Evolutionary conservation across 2,888 invertebrate species (phyloP), one percentile per base, ranked within the genome.

Genomic region (Scaeva pyrastri): DNA sequence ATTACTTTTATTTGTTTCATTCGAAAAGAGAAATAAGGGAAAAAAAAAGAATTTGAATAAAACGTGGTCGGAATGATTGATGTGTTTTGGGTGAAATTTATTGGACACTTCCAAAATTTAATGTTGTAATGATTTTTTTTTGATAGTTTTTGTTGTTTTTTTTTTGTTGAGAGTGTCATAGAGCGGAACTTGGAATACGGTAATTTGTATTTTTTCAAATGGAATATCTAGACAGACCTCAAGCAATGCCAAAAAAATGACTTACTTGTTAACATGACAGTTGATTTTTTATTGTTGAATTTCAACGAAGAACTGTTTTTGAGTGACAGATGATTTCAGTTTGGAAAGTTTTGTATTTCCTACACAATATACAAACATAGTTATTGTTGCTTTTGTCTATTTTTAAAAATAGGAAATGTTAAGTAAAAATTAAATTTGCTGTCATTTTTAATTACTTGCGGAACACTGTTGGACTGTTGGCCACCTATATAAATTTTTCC

Each of bases 61-160:
- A 66, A 79, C 77, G 77, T 82, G 82, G 45, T 21, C 10, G 43
- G 77, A 77, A 82, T 82, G 72, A 66, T 72, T 66, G 66, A 77
- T 55, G 56, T 1, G 41, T 48, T 76, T 66, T 43, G 56, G 62
- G 60, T 71, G 58, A 50, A 68, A 73, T 66, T 73, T 58, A 58
- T 79, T 72, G 50, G 66, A 52, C 48, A 66, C 26, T 23, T 58
- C 39, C 21, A 12, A 16, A 8, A 39, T 45, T 14, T 6, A 36
- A 41, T 60, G 60, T 7, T 36, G 68, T 68, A 68, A 68, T 50
- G 52, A 3, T 7, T 21, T 48, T 48, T 45, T n/a, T 45, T 19
- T 21, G n/a, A 2, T 1, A 10, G 36, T 19, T 12, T 7, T 8
- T 39, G 21, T 41, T 60, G 8, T 10, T 21, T 11, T 23, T 62